Evolutionary conservation across 2,113 vertebrate species (phyloP), one percentile per base, ranked within the genome.

Genomic region (Zapornia atra): DNA sequence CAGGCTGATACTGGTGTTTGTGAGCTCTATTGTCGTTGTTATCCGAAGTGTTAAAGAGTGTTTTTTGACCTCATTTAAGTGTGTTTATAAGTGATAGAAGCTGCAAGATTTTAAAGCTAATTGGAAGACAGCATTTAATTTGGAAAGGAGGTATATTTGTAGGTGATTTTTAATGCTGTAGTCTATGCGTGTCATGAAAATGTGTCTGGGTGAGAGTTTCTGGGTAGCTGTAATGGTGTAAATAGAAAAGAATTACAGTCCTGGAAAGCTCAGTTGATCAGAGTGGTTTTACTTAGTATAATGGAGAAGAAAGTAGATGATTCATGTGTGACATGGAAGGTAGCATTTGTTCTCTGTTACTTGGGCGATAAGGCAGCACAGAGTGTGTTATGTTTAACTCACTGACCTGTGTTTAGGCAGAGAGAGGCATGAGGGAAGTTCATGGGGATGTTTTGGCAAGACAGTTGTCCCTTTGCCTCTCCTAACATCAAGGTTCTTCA

Each of bases 271-370:
- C 48, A 8, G 10, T 81, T 82, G 77, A 71, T 96, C 16, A 9
- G 69, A 71, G 69, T 24, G 88, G 71, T 94, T 84, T 92, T 86
- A 54, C 66, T 86, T 92, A 79, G 14, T 61, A 25, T 87, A 95
- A 92, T 89, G 65, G 69, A 63, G 73, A 89, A 81, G 73, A 95
- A 91, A 91, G 77, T 54, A 61, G 73, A 20, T 90, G 78, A 85
- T 88, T 94, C 73, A 59, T 63, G 17, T 44, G 48, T 82, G 73
- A 82, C 70, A 53, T 5, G 1, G 72, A 96, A 91, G 61, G 69
- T 92, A 77, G 59, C 79, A 92, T 94, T 94, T 97, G 76, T 94
- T 90, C 89, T 72, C 68, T 81, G 64, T 75, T 94, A 88, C 48
- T 38, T 4, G 15, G 25, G 42, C 0, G 25, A 79, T 89, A 94